A percentile compares a stretch with the other conserved stretches of the same genome.
These are phyloP conservation scores for Chrysocyon brachyurus DNA, from an alignment of 2,797 vertebrate species.

Conservation along the genomic window DNA sequence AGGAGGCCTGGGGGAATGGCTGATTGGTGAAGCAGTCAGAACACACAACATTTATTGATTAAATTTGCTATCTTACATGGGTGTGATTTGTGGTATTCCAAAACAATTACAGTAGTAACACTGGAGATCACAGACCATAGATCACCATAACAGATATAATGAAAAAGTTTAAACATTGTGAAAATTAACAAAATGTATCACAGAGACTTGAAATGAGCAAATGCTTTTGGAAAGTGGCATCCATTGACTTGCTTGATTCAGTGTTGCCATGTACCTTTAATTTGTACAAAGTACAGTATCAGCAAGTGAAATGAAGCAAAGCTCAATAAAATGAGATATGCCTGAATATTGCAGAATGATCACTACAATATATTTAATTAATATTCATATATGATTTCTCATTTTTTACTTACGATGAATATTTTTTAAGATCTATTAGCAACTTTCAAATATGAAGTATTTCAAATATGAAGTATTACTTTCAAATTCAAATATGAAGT, in stretches of 20 bases:
- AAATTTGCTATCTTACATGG: neutral
- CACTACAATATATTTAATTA: neutral
- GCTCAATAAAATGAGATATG: neutral
- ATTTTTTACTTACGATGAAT: neutral
- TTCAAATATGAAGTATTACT: too few relatives aligned
- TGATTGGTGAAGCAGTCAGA: neutral
- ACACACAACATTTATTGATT: neutral
- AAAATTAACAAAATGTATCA: neutral
- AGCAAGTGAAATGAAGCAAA: neutral
- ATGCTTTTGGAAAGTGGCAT: neutral
- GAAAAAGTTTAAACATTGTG: neutral
- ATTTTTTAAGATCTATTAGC: neutral
- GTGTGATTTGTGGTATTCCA: neutral
- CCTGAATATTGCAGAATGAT: neutral
- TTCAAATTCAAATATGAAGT: neutral
- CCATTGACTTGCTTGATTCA: neutral
- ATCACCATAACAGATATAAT: neutral
- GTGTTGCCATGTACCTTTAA: neutral
- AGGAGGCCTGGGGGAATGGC: neutral
- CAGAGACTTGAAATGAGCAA: neutral
- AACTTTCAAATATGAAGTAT: neutral
- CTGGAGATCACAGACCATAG: neutral
- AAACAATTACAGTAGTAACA: neutral
- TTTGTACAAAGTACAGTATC: neutral
- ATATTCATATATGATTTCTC: neutral